Evolutionary conservation across 2,888 invertebrate genomes (phyloP).

Genomic region (Chorisops tibialis): DNA sequence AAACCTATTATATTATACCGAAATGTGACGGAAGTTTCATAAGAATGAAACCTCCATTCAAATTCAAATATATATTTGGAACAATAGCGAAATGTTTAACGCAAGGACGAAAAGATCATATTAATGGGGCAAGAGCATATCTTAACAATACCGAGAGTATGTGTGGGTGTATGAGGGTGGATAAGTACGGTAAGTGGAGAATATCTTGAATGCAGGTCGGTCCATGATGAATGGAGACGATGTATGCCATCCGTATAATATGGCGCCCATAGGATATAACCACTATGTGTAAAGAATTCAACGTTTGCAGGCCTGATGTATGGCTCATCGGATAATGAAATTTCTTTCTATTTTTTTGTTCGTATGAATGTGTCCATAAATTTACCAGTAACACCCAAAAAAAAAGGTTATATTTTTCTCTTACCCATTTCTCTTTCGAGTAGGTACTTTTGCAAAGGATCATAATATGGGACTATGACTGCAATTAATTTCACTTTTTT

Average conservation of each 20-base stretch:
- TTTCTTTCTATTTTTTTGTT: conserved; percentile 27
- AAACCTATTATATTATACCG: too few relatives aligned
- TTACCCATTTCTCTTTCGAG: background rate
- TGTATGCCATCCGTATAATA: conserved; percentile 12
- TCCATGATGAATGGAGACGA: conserved; percentile 21
- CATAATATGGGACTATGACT: conserved; percentile 17
- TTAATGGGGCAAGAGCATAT: conserved; percentile 22
- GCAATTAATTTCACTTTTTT: conserved; percentile 23
- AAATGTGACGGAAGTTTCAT: too few relatives aligned
- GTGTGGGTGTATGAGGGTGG: conserved; percentile 7
- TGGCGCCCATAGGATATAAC: conserved; percentile 10
- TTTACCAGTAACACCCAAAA: conserved; percentile 14
- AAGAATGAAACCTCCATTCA: too few relatives aligned
- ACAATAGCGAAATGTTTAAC: background rate
- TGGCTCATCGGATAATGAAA: conserved; percentile 21
- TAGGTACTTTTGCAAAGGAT: conserved; percentile 17
- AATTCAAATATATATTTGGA: too few relatives aligned
- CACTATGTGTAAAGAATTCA: background rate
- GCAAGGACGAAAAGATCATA: conserved; percentile 25
- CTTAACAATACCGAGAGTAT: conserved; percentile 20
- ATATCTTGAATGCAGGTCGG: conserved; percentile 23
- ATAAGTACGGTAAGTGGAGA: conserved; percentile 10
- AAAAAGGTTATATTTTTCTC: conserved; percentile 1
- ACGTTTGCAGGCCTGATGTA: conserved; percentile 16
- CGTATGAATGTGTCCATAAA: conserved; percentile 24